Percentiles rank a stretch among this genome's conserved stretches.
Conservation (phyloP, 1,140 invertebrate genomes). For the Bombus waltoni region DNA sequence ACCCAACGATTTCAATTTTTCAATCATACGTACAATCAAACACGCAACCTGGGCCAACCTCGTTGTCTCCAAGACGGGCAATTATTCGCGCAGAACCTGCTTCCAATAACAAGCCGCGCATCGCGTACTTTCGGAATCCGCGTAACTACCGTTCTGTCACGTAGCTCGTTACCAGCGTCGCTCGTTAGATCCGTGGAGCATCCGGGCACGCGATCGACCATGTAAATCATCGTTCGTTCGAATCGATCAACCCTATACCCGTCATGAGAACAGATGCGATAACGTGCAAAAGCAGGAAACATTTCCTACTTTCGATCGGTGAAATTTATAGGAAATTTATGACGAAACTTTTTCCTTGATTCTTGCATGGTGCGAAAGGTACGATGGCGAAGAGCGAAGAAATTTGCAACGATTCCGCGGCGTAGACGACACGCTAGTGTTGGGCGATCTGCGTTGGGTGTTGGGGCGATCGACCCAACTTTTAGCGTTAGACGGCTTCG, state of each 20-base stretch:
- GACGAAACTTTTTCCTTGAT: conserved; percentile 33
- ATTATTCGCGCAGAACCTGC: conserved; percentile 14
- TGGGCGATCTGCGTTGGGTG: too few relatives aligned
- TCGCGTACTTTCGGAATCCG: conserved; percentile 4
- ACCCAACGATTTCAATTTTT: background rate
- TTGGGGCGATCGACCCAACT: too few relatives aligned
- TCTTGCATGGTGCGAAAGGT: background rate
- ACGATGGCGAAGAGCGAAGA: too few relatives aligned
- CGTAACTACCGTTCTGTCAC: conserved; percentile 45
- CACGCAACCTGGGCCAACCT: background rate
- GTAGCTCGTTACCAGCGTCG: conserved; percentile 18
- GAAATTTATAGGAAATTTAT: conserved; percentile 17
- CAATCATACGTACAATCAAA: background rate
- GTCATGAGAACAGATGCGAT: background rate
- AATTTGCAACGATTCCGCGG: too few relatives aligned
- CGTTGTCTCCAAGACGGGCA: background rate
- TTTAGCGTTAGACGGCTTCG: too few relatives aligned
- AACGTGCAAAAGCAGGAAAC: background rate
- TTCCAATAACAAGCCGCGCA: conserved; percentile 10
- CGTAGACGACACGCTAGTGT: fast-evolving
- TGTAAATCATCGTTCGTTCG: background rate
- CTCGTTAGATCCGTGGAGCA: conserved; percentile 5
- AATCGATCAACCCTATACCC: background rate
- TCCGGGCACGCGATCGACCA: conserved; percentile 13
- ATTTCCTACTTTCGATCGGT: too few relatives aligned